Conservation (phyloP, 2,797 vertebrate genomes). For the Tokudaia tokunoshimensis region DNA sequence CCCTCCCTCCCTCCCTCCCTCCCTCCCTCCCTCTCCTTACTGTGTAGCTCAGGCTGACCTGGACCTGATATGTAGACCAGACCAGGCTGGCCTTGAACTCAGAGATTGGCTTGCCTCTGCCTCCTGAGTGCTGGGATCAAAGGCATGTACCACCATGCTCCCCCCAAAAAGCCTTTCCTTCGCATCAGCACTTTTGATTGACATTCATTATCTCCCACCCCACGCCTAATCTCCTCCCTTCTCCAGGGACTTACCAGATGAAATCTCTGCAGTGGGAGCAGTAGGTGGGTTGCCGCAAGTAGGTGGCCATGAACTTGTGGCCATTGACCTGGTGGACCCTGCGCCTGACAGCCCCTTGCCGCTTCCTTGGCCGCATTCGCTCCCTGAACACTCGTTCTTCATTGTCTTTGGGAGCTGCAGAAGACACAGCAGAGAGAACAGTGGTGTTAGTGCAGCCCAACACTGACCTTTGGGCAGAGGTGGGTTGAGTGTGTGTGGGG, state of each 20-base stretch:
- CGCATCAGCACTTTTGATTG: background rate
- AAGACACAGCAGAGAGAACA: constrained; percentile 65
- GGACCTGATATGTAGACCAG: background rate
- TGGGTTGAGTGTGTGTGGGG: too few species aligned
- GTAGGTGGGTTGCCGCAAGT: constrained; percentile 96
- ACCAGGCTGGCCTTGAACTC: background rate
- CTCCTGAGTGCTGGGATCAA: background rate
- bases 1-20: too few species aligned
- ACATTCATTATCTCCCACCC: background rate
- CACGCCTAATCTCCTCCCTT: accelerated
- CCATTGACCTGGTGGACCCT: constrained; percentile 98
- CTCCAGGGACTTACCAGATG: constrained; percentile 92
- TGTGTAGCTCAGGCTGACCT: background rate
- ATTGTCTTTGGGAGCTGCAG: constrained; percentile 93
- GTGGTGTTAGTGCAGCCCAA: constrained; percentile 37
- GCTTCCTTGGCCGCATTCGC: constrained; percentile 95
- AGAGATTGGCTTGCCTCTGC: background rate
- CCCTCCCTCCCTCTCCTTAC: background rate
- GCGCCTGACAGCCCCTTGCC: constrained; percentile 95
- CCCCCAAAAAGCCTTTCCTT: background rate
- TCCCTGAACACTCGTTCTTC: constrained; percentile 97
- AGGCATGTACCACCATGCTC: background rate
- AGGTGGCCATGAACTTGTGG: constrained; percentile 99
- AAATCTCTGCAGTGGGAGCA: constrained; percentile 98
- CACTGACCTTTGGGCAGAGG: accelerated